Percentiles rank a stretch among this genome's conserved stretches.
Conservation (phyloP, 1,140 invertebrate genomes). For the Scylla paramamosain region DNA sequence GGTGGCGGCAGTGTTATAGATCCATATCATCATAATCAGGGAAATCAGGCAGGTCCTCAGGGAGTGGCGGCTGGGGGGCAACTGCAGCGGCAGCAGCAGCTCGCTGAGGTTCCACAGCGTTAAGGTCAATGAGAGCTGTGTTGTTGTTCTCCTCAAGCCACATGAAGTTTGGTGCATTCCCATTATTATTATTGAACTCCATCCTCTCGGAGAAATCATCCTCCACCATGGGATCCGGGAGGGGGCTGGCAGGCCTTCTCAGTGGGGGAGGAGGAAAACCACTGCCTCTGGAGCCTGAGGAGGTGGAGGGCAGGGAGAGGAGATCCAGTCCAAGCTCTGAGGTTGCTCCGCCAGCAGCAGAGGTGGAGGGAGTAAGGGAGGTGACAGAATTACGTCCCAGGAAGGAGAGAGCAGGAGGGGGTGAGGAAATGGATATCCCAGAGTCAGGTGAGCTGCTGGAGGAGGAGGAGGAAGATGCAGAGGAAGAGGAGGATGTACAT, state of each 20-base stretch:
- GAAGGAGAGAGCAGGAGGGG: constrained; percentile 33
- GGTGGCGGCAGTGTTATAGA: constrained; percentile 51
- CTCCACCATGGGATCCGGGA: constrained; percentile 67
- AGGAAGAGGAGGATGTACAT: background rate
- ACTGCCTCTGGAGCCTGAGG: constrained; percentile 56
- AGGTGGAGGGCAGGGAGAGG: constrained; percentile 66
- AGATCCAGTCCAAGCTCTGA: constrained; percentile 45
- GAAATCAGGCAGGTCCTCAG: constrained; percentile 58
- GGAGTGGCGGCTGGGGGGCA: background rate
- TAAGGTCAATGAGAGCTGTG: constrained; percentile 64
- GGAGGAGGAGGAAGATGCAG: background rate
- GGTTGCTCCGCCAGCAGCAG: background rate
- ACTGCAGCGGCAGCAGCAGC: background rate
- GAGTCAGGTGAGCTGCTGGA: constrained; percentile 57
- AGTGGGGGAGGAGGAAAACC: constrained; percentile 49
- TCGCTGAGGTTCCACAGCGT: constrained; percentile 66
- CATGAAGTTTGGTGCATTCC: constrained; percentile 66
- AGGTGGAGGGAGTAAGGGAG: background rate
- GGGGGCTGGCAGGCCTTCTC: constrained; percentile 62
- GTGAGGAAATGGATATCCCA: constrained; percentile 61
- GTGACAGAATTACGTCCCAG: background rate
- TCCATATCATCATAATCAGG: constrained; percentile 71
- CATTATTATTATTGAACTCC: constrained; percentile 72
- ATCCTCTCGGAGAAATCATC: constrained; percentile 70
- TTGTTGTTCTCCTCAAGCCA: constrained; percentile 73